phyloP scores from a whole-genome alignment of 2,797 vertebrate species.

The Anableps anableps region DNA sequence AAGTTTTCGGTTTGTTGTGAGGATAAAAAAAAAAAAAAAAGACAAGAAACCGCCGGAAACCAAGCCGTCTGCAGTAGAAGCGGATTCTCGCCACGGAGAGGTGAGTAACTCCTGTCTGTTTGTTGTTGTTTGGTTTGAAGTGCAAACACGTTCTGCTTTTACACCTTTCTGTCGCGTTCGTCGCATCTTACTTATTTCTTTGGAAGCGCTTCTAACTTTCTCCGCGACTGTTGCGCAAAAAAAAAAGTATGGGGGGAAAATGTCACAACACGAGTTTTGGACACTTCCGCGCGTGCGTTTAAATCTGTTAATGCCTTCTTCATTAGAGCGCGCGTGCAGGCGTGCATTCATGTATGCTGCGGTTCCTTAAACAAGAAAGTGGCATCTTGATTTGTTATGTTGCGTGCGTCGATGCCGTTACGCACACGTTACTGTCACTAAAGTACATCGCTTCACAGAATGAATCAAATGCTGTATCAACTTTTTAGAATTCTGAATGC shows the following conservation, averaged over 20 bases:
- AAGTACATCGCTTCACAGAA: background rate
- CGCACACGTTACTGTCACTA: conserved; percentile 17
- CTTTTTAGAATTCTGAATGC: background rate
- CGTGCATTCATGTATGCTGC: background rate
- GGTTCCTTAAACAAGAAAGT: conserved; percentile 38
- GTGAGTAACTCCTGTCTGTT: conserved; percentile 59
- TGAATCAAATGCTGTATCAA: background rate
- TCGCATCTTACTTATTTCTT: conserved; percentile 16
- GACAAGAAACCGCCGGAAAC: conserved; percentile 54
- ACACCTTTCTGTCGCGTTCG: conserved; percentile 12
- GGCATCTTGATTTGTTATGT: conserved; percentile 35
- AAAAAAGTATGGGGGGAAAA: background rate
- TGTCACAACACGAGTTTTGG: conserved; percentile 35
- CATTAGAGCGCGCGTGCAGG: conserved; percentile 14
- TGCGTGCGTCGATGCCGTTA: conserved; percentile 35
- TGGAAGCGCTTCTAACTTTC: conserved; percentile 56
- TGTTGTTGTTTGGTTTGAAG: conserved; percentile 49
- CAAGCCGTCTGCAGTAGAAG: conserved; percentile 48
- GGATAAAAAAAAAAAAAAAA: conserved; percentile 64
- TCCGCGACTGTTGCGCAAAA: conserved; percentile 15
- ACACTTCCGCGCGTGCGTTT: conserved; percentile 37
- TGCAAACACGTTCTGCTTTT: conserved; percentile 40
- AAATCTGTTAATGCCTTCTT: conserved; percentile 1
- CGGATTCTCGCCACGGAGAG: conserved; percentile 57
- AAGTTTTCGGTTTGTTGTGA: conserved; percentile 75